Evolutionary conservation across 2,888 invertebrate species (phyloP).

Genomic region (Drosophila acutilabella): DNA sequence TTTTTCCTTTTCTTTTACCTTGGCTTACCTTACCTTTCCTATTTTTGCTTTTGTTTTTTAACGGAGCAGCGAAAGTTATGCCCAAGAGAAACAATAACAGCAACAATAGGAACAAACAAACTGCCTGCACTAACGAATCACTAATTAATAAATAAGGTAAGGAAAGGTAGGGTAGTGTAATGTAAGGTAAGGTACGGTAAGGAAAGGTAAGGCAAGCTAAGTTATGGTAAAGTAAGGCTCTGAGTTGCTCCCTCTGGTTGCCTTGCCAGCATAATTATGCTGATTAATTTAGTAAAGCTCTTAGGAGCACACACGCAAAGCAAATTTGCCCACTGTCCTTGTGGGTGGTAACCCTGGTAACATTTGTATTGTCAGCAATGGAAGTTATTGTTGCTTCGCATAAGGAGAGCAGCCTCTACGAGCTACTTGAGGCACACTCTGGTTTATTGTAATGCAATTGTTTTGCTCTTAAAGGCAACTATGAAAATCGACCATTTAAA

Average conservation of each 20-base stretch:
- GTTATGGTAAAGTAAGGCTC: constrained; percentile 8
- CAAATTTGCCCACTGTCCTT: constrained; percentile 29
- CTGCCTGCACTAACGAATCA: constrained; percentile 65
- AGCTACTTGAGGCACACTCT: constrained; percentile 36
- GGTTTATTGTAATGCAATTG: constrained; percentile 28
- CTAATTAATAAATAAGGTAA: constrained; percentile 72
- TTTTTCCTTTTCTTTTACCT: constrained; percentile 23
- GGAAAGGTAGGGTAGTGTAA: constrained; percentile 6
- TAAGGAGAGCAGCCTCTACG: constrained; percentile 6
- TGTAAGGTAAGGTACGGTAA: constrained; percentile 6
- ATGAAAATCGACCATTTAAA: neutral
- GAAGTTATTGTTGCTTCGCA: constrained; percentile 11
- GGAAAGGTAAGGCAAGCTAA: constrained; percentile 6
- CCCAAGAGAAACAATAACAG: constrained; percentile 20
- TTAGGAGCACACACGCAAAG: constrained; percentile 35
- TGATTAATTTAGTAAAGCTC: constrained; percentile 71
- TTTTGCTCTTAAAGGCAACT: constrained; percentile 9
- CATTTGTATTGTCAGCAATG: constrained; percentile 54
- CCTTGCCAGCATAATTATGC: constrained; percentile 69
- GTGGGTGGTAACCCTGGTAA: constrained; percentile 24
- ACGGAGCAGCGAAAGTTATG: constrained; percentile 37
- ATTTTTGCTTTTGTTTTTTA: constrained; percentile 20
- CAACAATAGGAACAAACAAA: constrained; percentile 40
- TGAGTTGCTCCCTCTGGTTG: constrained; percentile 29
- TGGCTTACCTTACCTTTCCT: neutral